A percentile compares a stretch with the other conserved stretches of the same genome.
Evolutionary conservation across 1,140 invertebrate species (phyloP).

Genomic region (Lamellibrachia luymesi): DNA sequence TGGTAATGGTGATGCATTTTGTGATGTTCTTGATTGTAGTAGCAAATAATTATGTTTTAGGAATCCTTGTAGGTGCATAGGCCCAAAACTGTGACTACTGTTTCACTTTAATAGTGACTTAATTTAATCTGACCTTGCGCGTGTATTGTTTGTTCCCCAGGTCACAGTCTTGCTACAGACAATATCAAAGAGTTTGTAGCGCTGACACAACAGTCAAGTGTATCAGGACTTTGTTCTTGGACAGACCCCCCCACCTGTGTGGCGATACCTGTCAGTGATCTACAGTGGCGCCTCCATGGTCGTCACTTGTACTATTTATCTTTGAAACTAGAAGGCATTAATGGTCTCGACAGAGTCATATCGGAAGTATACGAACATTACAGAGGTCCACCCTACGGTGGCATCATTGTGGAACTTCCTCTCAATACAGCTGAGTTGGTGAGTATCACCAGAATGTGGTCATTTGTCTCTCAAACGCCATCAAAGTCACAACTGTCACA

Average conservation of each 20-base stretch:
- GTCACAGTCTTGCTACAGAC: neutral
- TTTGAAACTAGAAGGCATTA: neutral
- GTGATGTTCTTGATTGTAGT: neutral
- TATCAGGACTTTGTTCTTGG: neutral
- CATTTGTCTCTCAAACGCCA: neutral
- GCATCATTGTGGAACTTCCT: slow-evolving; percentile 9
- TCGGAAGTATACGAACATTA: neutral
- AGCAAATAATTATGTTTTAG: too few relatives aligned
- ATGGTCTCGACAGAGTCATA: neutral
- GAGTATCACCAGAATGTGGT: too few relatives aligned
- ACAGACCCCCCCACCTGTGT: neutral
- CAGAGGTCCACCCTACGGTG: neutral
- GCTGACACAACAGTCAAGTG: neutral
- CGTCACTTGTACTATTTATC: neutral
- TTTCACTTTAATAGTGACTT: too few relatives aligned
- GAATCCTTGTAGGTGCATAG: too few relatives aligned
- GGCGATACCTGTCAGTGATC: neutral
- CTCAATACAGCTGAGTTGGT: neutral
- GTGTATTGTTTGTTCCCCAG: neutral
- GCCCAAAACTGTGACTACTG: too few relatives aligned
- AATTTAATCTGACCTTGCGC: too few relatives aligned
- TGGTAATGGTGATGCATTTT: neutral
- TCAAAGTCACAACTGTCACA: neutral
- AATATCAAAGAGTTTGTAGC: neutral
- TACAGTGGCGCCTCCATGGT: slow-evolving; percentile 2